Evolutionary conservation across 2,888 invertebrate species (phyloP).

Genomic region (Plebejus anna): DNA sequence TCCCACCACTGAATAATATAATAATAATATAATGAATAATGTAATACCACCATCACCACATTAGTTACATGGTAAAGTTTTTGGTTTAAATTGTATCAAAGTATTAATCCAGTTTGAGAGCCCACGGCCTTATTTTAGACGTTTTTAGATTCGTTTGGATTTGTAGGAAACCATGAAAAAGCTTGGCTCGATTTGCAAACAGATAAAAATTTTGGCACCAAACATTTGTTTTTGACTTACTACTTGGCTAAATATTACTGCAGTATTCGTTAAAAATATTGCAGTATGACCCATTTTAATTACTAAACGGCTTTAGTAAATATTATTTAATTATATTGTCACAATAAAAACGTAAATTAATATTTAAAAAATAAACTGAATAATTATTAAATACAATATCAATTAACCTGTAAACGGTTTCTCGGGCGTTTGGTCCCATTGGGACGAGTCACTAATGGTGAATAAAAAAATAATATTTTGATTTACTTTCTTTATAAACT

Average conservation of each 20-base stretch:
- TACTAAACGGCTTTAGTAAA: not conserved
- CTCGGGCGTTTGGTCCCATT: not conserved
- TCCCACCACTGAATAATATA: no score
- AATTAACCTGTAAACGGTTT: not conserved
- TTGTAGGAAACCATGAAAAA: constrained; percentile 28
- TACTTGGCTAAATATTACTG: constrained; percentile 6
- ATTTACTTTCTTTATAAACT: no score
- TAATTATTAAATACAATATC: not conserved
- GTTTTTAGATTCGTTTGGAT: constrained; percentile 14
- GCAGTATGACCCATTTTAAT: constrained; percentile 34
- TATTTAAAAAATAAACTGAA: not conserved
- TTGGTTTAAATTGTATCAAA: not conserved
- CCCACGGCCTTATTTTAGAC: constrained; percentile 37
- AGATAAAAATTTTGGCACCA: constrained; percentile 25
- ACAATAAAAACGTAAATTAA: not conserved
- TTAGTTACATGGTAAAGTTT: not conserved
- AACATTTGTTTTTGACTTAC: constrained; percentile 27
- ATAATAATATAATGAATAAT: no score
- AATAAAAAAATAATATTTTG: no score
- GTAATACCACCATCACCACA: no score
- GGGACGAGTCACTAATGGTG: not conserved
- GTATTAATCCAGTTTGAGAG: not conserved
- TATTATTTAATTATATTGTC: not conserved
- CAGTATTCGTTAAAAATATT: constrained; percentile 20
- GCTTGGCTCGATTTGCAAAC: constrained; percentile 11